Evolutionary conservation across 2,888 invertebrate species (phyloP).

Genomic region (Erebia aethiops): DNA sequence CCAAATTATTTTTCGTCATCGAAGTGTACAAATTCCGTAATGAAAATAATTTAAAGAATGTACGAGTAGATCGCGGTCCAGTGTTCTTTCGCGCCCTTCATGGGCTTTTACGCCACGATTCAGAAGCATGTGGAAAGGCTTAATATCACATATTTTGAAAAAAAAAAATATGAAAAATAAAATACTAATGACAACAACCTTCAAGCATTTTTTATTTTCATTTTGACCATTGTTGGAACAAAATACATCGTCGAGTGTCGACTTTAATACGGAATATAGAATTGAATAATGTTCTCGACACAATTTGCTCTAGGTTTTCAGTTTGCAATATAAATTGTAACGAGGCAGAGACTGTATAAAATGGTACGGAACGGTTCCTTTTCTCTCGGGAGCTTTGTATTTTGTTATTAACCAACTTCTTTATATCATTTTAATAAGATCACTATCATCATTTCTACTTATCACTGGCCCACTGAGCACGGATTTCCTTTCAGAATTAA

Average conservation of each 20-base stretch:
- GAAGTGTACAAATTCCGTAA: not conserved
- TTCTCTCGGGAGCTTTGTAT: not conserved
- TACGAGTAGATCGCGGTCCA: too few relatives aligned
- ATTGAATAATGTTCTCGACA: not conserved
- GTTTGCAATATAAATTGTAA: conserved; percentile 29
- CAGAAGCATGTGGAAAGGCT: too few relatives aligned
- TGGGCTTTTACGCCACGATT: too few relatives aligned
- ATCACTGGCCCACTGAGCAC: too few relatives aligned
- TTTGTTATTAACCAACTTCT: not conserved
- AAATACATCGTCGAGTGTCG: not conserved
- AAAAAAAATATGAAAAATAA: too few relatives aligned
- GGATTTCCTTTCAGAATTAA: too few relatives aligned
- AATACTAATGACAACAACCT: too few relatives aligned
- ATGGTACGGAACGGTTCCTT: not conserved
- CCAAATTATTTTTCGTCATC: not conserved
- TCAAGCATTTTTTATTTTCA: not conserved
- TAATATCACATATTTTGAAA: too few relatives aligned
- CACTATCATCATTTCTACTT: too few relatives aligned
- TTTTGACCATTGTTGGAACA: not conserved
- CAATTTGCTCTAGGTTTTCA: conserved; percentile 22
- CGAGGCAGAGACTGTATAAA: not conserved
- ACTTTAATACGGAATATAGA: not conserved
- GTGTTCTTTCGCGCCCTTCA: too few relatives aligned
- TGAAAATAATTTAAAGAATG: not conserved
- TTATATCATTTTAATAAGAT: not conserved